Percentiles rank a stretch among this genome's conserved stretches.
Conservation (phyloP, 2,113 vertebrate genomes). For the Odobenus rosmarus region DNA sequence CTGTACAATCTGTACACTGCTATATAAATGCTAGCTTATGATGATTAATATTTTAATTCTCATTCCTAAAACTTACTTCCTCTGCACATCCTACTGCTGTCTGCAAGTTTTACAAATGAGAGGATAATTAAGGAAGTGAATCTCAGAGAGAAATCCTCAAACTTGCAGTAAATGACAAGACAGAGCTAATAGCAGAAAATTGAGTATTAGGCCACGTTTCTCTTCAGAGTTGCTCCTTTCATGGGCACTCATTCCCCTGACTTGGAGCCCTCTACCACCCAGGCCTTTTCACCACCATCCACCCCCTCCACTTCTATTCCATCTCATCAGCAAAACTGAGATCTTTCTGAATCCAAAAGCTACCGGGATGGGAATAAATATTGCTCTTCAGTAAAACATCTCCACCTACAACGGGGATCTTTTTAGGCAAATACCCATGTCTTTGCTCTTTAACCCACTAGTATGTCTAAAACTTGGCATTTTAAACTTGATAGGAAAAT, state of each 20-base stretch:
- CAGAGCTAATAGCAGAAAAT: background rate
- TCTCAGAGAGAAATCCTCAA: constrained; percentile 44
- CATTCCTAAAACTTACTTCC: constrained; percentile 47
- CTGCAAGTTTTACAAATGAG: constrained; percentile 38
- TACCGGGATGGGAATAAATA: constrained; percentile 20
- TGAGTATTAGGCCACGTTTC: constrained; percentile 5
- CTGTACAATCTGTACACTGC: background rate
- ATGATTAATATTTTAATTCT: constrained; percentile 29
- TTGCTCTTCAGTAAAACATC: background rate
- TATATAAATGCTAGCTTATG: constrained; percentile 41
- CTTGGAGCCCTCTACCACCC: background rate
- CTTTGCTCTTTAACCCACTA: constrained; percentile 22
- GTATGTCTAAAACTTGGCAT: background rate
- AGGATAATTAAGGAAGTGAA: constrained; percentile 26
- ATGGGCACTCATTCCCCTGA: background rate
- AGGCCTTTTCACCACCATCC: background rate
- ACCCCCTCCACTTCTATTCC: background rate
- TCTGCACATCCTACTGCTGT: background rate
- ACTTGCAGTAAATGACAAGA: background rate
- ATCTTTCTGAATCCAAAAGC: constrained; percentile 24
- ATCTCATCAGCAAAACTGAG: background rate
- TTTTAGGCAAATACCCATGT: background rate
- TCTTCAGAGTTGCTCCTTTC: background rate
- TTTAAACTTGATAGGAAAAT: constrained; percentile 28
- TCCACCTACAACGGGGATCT: background rate